Evolutionary conservation across 1,140 invertebrate species (phyloP), one percentile per base, ranked within the genome.

Genomic region (Drosophila triauraria): DNA sequence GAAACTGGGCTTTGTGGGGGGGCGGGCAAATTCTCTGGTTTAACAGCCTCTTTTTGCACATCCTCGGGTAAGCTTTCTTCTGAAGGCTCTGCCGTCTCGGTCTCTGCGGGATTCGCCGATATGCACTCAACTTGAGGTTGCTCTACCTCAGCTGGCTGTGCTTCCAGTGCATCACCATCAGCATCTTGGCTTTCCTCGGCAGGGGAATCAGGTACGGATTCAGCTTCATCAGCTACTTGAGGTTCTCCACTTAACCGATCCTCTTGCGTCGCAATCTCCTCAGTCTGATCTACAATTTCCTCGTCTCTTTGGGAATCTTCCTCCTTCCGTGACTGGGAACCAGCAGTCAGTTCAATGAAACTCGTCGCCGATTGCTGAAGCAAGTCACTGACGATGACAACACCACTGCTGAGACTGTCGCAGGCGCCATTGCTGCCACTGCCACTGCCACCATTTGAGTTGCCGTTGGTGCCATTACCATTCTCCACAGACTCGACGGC

Each of bases 371-470:
- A 92, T 68, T 92, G 83, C 40, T 90, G 75, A 10, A 92, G 59
- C 12, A 91, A 74, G 56, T 92, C 87, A 38, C 78, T 90, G 3
- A 92, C 75, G 42, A 79, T 74, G 1, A 92, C 58, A 2, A 92
- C 80, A 12, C 58, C 82, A 13, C 54, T 54, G 25, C 65, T 61
- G 20, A 17, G n/a, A 13, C 40, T 54, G 23, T 81, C 69, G 6
- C 53, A 48, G 12, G 44, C 64, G 2, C 77, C 76, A 30, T 84
- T 75, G 17, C 60, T 80, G n/a, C 56, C 70, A 44, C 60, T 80
- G n/a, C 59, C 70, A 42, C 60, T 80, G 20, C 61, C 67, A 47
- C 71, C 62, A 27, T 88, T 78, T 1, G 70, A 72, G 17, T 72
- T 72, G 12, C 50, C 75, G 42, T 88, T 72, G 2, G 69, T 42